Conservation (phyloP, 2,797 vertebrate genomes). For the Phataginus tetradactyla region DNA sequence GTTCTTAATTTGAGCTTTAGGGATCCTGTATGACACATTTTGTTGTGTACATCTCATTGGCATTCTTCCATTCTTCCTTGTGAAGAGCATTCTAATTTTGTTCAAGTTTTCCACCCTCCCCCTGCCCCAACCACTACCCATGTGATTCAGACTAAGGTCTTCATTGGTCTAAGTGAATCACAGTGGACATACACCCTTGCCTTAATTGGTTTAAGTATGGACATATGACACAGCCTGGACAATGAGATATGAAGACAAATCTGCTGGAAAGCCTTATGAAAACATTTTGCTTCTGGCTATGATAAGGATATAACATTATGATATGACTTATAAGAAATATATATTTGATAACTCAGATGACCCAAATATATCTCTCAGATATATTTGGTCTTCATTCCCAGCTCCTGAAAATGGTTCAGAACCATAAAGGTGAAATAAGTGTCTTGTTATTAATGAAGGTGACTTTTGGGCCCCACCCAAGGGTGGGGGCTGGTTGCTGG, state of each 20-base stretch:
- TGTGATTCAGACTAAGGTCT: background rate
- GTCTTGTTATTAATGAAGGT: too few species aligned
- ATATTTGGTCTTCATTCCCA: too few species aligned
- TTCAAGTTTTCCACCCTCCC: background rate
- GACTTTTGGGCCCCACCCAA: too few species aligned
- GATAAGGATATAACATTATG: background rate
- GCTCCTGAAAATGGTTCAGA: too few species aligned
- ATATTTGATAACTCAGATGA: too few species aligned
- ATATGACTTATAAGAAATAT: too few species aligned
- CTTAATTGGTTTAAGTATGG: background rate
- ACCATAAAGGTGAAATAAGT: too few species aligned
- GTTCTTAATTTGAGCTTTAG: constrained; percentile 34
- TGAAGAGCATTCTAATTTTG: background rate
- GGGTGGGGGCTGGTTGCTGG: too few species aligned
- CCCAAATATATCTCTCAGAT: too few species aligned
- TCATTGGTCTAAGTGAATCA: constrained; percentile 3
- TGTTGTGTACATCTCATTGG: background rate
- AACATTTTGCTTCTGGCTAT: background rate
- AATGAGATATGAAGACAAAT: constrained; percentile 22
- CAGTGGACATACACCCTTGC: background rate
- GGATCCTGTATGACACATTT: background rate
- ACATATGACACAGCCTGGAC: background rate
- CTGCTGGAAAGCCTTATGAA: constrained; percentile 12
- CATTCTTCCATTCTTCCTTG: constrained; percentile 29
- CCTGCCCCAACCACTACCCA: background rate